Evolutionary conservation across 2,113 vertebrate species (phyloP).

Genomic region (Coryphaenoides rupestris): DNA sequence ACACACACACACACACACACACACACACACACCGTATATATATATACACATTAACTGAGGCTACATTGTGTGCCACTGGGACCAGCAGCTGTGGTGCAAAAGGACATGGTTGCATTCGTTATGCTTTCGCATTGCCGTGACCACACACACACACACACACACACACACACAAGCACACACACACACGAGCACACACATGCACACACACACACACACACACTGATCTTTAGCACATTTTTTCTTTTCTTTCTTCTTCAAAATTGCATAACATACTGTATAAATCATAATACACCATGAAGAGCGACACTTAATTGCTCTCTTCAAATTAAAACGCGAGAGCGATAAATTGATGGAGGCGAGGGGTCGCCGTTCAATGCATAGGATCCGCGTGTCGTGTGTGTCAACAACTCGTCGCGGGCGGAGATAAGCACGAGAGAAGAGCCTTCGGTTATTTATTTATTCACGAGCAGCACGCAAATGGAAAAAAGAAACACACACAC

Average conservation of each 20-base stretch:
- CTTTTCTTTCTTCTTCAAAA: no score
- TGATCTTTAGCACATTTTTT: no score
- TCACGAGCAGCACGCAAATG: conserved; percentile 45
- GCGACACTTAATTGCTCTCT: conserved; percentile 32
- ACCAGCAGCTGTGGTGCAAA: background rate
- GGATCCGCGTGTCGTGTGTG: conserved; percentile 27
- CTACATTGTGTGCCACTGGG: background rate
- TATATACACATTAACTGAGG: background rate
- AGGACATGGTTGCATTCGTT: background rate
- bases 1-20: background rate
- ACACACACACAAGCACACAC: no score
- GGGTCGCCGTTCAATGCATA: no score
- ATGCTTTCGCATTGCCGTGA: conserved; percentile 36
- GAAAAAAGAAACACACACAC: no score
- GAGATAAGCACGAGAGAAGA: conserved; percentile 58
- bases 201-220: no score
- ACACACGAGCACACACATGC: no score
- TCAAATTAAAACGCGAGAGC: conserved; percentile 44
- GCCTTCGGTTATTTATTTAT: conserved; percentile 61
- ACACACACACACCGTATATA: background rate
- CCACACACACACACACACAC: background rate
- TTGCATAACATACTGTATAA: background rate
- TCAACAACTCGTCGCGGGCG: conserved; percentile 47
- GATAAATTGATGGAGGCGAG: conserved; percentile 39
- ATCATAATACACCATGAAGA: conserved; percentile 7